These are phyloP conservation scores for Cephus nigrinus DNA, from an alignment of 2,888 invertebrate genomes.

Conservation along the genomic window DNA sequence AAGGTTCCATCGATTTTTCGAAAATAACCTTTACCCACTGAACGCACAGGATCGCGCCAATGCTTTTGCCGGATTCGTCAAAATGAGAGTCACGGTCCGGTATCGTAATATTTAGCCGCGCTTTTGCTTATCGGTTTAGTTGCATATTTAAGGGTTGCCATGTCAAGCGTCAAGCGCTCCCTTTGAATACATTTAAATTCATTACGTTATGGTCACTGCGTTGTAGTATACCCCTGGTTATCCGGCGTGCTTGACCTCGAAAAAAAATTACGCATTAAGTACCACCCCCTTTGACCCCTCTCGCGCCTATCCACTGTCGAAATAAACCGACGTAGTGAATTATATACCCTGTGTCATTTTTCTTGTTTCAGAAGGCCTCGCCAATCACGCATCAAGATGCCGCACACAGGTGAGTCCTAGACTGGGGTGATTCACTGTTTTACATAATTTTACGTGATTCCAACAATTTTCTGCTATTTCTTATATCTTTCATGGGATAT, in stretches of 20 bases:
- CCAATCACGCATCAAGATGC: slow-evolving; percentile 31
- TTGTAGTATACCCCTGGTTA: slow-evolving; percentile 27
- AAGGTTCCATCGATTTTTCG: not conserved
- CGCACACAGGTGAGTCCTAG: slow-evolving; percentile 40
- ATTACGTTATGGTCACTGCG: slow-evolving; percentile 50
- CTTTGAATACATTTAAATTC: slow-evolving; percentile 65
- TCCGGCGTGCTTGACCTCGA: not conserved
- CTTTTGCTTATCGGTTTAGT: slow-evolving; percentile 55
- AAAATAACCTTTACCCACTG: not conserved
- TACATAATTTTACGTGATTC: not conserved
- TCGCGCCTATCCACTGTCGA: not conserved
- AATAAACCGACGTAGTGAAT: not conserved
- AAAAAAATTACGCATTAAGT: slow-evolving; percentile 8
- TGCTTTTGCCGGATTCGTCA: not conserved
- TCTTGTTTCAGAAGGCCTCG: slow-evolving; percentile 46
- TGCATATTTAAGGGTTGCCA: slow-evolving; percentile 64
- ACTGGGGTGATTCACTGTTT: not conserved
- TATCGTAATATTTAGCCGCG: slow-evolving; percentile 55
- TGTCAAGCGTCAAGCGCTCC: slow-evolving; percentile 62
- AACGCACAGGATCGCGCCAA: not conserved
- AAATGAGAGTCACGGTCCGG: slow-evolving; percentile 45
- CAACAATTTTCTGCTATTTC: not conserved
- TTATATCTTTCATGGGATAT: not conserved
- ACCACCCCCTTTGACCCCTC: not conserved
- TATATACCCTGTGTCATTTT: slow-evolving; percentile 18